Evolutionary conservation across 1,140 invertebrate genomes (phyloP), one percentile per base, ranked within the genome.

Genomic region (Plutomurus gul): DNA sequence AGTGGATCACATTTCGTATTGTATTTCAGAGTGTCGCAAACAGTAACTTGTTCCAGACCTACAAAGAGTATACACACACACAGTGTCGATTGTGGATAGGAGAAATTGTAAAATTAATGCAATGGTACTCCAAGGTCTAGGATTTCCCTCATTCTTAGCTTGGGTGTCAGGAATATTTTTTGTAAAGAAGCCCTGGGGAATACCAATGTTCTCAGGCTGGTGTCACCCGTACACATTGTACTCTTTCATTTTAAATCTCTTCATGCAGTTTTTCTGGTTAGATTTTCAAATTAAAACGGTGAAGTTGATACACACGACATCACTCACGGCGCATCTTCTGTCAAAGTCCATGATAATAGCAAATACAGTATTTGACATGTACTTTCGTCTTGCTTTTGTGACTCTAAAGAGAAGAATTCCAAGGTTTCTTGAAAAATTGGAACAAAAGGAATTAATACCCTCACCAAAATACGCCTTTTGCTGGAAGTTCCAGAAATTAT

Each of bases 121-220:
- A 4, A 75, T 75, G 73, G 73, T 75, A 49, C 27, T 76, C 6
- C 1, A 60, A 25, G 75, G 75, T 1, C 25, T 76, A 3, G n/a
- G 18, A 20, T 36, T 27, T 27, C 25, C 49, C 1, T 51, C 47
- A 7, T 76, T 47, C 47, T 20, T 76, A 16, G 75, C 27, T 0
- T 76, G 75, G 75, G 7, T 51, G 6, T 25, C 49, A 3, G 75
- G 75, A 37, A 76, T 39, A 16, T 76, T 37, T 20, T 76, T 22
- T 16, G 47, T 76, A 10, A 76, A 76, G 18, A 70, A 65, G 30
- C 75, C 75, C 7, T 77, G 75, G 51, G 56, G 75, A 11, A 37
- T 8, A 11, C 56, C 75, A 2, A 27, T 40, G n/a, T 77, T 56
- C n/a, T 20, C 37, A 8, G 39, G 40, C 0, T 77, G 75, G 51